Evolutionary conservation across 2,113 vertebrate species (phyloP), one percentile per base, ranked within the genome.

Genomic region (Opisthocomus hoazin): DNA sequence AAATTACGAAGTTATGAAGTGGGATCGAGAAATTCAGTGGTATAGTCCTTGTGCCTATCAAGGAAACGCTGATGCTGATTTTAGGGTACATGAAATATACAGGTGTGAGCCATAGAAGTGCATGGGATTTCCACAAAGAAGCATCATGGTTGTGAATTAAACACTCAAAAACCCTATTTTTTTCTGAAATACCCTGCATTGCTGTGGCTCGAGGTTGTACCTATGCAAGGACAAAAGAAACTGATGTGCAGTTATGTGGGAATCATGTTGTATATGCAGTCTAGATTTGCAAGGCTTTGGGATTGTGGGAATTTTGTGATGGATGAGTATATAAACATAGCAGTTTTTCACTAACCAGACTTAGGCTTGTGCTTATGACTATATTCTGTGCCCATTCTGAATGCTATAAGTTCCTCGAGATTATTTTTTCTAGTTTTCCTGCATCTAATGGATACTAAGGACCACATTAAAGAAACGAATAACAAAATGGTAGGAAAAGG

Each of bases 391-490:
- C 26, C n/a, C 30, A 0, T 88, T 94, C 9, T 8, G 50, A 93
- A 50, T 20, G 20, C 73, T 89, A 12, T 58, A 73, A 69, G 92
- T 90, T 70, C 29, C 66, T 82, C 0, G 1, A 80, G 73, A 58
- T 84, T 77, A 79, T 89, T 96, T 93, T 93, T 87, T 66, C 56
- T 87, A 29, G 68, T 89, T 88, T 93, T 75, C 30, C 64, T 93
- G 79, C 73, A 61, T 64, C 74, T 95, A 93, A 76, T 93, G 86
- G 92, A 78, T 96, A 37, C 65, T 85, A 84, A 94, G 74, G 78
- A 89, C 84, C 81, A 84, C 63, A 45, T 43, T 87, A 50, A 75
- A 91, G 66, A 86, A 91, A 84, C 1, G 0, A 94, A 77, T 84
- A 94, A 91, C 34, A 76, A 60, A 90, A 83, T 50, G 86, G 39